These are phyloP conservation scores for Paedocypris micromegethes DNA, from an alignment of 2,797 vertebrate species.

Conservation along the genomic window DNA sequence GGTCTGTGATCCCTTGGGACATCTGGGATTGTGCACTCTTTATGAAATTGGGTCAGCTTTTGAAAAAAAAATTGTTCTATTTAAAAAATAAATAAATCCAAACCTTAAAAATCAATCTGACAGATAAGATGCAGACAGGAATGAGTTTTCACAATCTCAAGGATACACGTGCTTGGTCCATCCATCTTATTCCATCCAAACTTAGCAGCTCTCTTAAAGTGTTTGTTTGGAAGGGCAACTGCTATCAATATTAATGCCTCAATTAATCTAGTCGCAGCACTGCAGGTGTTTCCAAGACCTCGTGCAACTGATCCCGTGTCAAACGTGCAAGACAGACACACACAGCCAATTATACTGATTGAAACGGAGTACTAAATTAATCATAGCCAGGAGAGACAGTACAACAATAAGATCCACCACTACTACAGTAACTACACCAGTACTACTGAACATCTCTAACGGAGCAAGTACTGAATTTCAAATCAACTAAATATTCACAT, in stretches of 20 bases:
- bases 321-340: constrained; percentile 9
- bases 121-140: neutral
- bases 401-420: constrained; percentile 16
- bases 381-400: constrained; percentile 47
- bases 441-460: too few species aligned
- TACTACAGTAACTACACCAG: constrained; percentile 6
- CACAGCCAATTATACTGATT: constrained; percentile 60
- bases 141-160: neutral
- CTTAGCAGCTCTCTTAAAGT: constrained; percentile 21
- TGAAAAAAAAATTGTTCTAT: constrained; percentile 1
- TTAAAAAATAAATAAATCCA: constrained; percentile 18
- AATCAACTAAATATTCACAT: too few species aligned
- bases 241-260: constrained; percentile 67
- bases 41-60: constrained; percentile 47
- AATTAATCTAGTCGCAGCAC: constrained; percentile 58
- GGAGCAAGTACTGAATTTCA: too few species aligned
- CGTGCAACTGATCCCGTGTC: constrained; percentile 8
- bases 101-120: constrained; percentile 1
- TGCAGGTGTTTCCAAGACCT: constrained; percentile 40
- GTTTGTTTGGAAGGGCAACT: constrained; percentile 48
- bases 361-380: constrained; percentile 65
- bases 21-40: constrained; percentile 40
- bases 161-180: neutral
- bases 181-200: constrained; percentile 18
- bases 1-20: constrained; percentile 16